Evolutionary conservation across 2,113 vertebrate genomes (phyloP).

Genomic region (Pseudolaguvia tuberculata): DNA sequence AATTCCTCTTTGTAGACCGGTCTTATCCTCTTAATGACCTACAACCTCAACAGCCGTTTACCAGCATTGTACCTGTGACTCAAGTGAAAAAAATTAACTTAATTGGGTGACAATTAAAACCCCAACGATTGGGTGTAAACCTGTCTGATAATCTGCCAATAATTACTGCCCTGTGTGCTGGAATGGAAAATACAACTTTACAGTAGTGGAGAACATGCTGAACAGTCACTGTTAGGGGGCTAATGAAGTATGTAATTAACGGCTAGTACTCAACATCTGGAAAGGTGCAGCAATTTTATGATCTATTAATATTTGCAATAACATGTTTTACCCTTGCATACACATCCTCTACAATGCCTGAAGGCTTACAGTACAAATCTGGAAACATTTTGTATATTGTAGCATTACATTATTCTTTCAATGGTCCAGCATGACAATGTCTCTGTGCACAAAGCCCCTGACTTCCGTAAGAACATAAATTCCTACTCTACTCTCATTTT

Average conservation of each 20-base stretch:
- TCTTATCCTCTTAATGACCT: constrained; percentile 29
- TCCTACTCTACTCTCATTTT: too few relatives aligned
- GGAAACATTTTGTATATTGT: too few relatives aligned
- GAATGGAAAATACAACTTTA: not conserved
- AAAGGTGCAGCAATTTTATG: too few relatives aligned
- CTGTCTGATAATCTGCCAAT: constrained; percentile 2
- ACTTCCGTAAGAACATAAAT: too few relatives aligned
- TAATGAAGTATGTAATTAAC: not conserved
- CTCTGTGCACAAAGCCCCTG: too few relatives aligned
- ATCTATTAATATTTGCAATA: too few relatives aligned
- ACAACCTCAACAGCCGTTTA: constrained; percentile 12
- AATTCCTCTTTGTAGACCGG: constrained; percentile 6
- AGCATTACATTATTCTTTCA: too few relatives aligned
- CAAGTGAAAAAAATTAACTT: constrained; percentile 27
- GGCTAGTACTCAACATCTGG: not conserved
- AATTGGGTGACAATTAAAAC: constrained; percentile 30
- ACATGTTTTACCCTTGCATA: too few relatives aligned
- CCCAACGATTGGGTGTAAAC: not conserved
- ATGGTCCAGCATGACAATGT: too few relatives aligned
- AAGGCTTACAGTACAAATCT: too few relatives aligned
- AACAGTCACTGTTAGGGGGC: not conserved
- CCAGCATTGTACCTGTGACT: constrained; percentile 22
- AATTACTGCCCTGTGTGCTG: not conserved
- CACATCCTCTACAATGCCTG: too few relatives aligned
- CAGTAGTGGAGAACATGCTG: not conserved